Base-by-base conservation (phyloP, 2,888 invertebrate species). In the Drosophila pegasa region DNA sequence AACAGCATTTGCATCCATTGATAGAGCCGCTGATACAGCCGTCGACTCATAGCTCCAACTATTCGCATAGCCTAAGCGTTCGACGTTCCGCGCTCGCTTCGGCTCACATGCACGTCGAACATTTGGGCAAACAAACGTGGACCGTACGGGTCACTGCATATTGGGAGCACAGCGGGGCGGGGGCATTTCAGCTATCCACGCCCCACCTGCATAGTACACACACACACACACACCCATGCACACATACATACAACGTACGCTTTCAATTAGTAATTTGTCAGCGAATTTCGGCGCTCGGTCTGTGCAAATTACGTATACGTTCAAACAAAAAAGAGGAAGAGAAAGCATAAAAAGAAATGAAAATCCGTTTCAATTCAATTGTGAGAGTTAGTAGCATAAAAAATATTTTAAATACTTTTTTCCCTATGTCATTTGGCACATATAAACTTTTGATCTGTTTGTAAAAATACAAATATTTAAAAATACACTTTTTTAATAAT, bases 181-280 rank as follows among this genome's bases (percentile, higher is more conserved):
- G 40, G 12, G 29, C 31, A n/a, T 22, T 50, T n/a, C 37, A 33
- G 41, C 33, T 51, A 35, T 38, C 68, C 43, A 68, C 77, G 62
- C 68, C 58, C 59, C 68, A 66, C 50, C 62, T 43, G 47, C 51
- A 31, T 45, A 33, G 70, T 45, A 29, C 45, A 31, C 60, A 37
- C 57, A 27, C 45, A 35, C 43, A 33, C 48, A 43, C 56, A 20
- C 20, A 33, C 41, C n/a, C n/a, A n/a, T n/a, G n/a, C n/a, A 29
- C 48, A 40, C 48, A 45, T 35, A 66, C 58, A 67, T 71, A 40
- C 63, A 18, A 18, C 48, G 67, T 71, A 52, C 76, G 70, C 81
- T 84, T 87, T 87, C 87, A 83, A 87, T 83, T 83, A 83, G 82
- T 75, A 87, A 87, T 84, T 84, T 84, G 83, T 85, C 83, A 85